Evolutionary conservation across 2,888 invertebrate genomes (phyloP), one percentile per base, ranked within the genome.

Genomic region (Diachrysia chrysitis): DNA sequence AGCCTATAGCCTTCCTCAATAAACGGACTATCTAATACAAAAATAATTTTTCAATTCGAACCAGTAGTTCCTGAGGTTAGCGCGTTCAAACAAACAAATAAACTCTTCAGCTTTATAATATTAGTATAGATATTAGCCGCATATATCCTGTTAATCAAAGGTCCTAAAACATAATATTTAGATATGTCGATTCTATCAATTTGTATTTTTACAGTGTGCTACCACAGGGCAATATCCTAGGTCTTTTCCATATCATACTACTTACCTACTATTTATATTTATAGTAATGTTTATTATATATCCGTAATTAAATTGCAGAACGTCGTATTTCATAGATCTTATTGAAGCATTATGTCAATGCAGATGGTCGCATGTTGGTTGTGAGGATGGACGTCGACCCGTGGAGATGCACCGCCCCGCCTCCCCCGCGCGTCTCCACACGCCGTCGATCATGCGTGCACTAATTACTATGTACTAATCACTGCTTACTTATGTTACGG

Each of bases 381-480:
- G 60, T 73, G 63, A 63, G 60, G 35, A 21, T n/a, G 32, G 29
- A 17, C 63, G 48, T 29, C 59, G 61, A 48, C 71, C 66, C 55
- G 37, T 54, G 54, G 23, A 71, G 35, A 55, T 61, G 54, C 46
- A 17, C 29, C 16, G 48, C 16, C 23, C 54, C 1, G 25, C 6
- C 29, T 9, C 2, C 32, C n/a, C 25, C 63, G 42, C 42, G 14
- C 56, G 68, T 51, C 56, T 9, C 4, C 4, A 7, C 29, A 25
- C 76, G 63, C 54, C 32, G 19, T 46, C 69, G 51, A 73, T 79
- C 71, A 79, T 60, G 78, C 81, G 69, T 67, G 42, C 73, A 51
- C 60, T 71, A 71, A 73, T 82, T 71, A 73, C 67, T 76, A 70
- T 69, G 71, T 68, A 80, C 72, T 73, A 82, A 81, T 82, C 71